Percentiles rank a stretch among this genome's conserved stretches.
Conservation (phyloP, 1,140 invertebrate species). For the Pseudomyrmex flavicornis region DNA sequence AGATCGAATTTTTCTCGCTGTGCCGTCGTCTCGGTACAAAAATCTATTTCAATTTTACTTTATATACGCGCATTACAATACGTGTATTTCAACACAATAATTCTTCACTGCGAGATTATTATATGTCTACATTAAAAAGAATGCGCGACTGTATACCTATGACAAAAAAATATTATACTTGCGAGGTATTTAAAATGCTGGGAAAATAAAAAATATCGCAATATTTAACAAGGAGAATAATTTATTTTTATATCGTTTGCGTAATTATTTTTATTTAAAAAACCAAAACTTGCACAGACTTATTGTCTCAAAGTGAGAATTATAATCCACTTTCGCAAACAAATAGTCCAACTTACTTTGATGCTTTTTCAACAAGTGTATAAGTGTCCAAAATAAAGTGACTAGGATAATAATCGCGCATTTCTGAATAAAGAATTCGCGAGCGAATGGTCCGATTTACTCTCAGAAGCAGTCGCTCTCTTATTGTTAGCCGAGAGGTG, state of each 20-base stretch:
- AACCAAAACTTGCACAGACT: too few species aligned
- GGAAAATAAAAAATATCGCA: neutral
- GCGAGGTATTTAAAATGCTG: neutral
- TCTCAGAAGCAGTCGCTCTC: constrained; percentile 38
- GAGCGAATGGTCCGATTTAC: constrained; percentile 34
- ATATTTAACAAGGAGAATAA: too few species aligned
- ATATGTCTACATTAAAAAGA: neutral
- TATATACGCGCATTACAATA: neutral
- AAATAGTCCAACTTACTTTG: neutral
- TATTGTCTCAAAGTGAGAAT: too few species aligned
- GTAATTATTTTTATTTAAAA: too few species aligned
- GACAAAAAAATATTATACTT: too few species aligned
- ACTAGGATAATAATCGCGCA: constrained; percentile 6
- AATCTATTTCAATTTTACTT: constrained; percentile 14
- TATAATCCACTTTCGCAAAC: neutral
- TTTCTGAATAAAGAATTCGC: neutral
- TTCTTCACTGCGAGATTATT: neutral
- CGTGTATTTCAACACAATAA: neutral
- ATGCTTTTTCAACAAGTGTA: neutral
- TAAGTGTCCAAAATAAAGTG: neutral
- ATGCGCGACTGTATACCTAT: too few species aligned
- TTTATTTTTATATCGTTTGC: too few species aligned
- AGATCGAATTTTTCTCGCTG: constrained; percentile 45
- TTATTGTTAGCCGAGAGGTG: neutral
- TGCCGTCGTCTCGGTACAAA: constrained; percentile 6